These are phyloP conservation scores for Actinostola sp. DNA, from an alignment of 92 coral and sea anemone genomes.

Conservation along the genomic window DNA sequence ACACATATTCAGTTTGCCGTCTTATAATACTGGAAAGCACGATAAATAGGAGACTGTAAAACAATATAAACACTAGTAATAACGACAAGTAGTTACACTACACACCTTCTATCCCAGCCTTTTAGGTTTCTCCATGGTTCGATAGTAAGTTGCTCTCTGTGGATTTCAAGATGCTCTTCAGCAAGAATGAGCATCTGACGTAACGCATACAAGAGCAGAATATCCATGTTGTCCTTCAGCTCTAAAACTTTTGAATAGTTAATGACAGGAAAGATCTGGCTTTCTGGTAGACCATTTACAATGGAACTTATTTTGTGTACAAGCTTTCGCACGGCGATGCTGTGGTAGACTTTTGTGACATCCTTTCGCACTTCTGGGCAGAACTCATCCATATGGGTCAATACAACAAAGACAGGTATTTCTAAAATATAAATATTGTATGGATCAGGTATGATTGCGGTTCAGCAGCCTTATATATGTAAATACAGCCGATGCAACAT, in stretches of 20 bases:
- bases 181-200: slow-evolving; percentile 17
- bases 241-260: slow-evolving; percentile 1
- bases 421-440: no score
- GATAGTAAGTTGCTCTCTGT: background rate
- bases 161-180: slow-evolving; percentile 14
- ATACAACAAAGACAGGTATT: slow-evolving; percentile 10
- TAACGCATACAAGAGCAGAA: slow-evolving; percentile 18
- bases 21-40: no score
- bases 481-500: no score
- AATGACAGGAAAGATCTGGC: slow-evolving; percentile 26
- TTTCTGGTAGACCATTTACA: slow-evolving; percentile 20
- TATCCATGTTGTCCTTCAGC: slow-evolving; percentile 3
- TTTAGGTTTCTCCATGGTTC: background rate
- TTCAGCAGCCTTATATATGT: no score
- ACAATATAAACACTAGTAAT: no score
- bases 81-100: no score
- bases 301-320: slow-evolving; percentile 3
- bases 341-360: background rate
- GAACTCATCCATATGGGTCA: slow-evolving; percentile 29
- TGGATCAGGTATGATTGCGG: no score
- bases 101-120: slow-evolving; percentile 5
- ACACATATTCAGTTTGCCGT: no score
- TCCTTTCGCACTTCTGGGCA: background rate
- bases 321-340: background rate
- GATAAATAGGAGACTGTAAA: no score